Base-by-base conservation (phyloP, 2,888 invertebrate genomes). In the Pediacus dermestoides region DNA sequence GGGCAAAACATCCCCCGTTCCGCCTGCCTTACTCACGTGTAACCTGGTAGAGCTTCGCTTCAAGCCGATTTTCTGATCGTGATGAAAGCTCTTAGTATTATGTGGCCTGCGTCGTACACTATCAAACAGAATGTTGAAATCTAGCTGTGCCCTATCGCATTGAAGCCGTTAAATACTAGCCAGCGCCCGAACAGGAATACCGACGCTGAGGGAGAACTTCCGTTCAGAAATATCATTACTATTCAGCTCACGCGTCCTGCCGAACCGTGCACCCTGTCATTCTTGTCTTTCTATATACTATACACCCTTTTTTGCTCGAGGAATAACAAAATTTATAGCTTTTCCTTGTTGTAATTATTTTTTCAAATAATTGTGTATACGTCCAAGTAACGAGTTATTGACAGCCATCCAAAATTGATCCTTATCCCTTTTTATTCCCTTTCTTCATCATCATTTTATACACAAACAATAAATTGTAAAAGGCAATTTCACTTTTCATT, bases 291-390 rank as follows among this genome's bases (percentile, higher is more conserved):
- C 64, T 63, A 61, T 63, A 64, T 63, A 61, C 59, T 63, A 60
- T 58, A 61, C 58, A 60, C 60, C 59, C 63, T 61, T 65, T 50
- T 62, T 63, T 63, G 58, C 57, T 55, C 54, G 53, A 60, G 60
- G 62, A 66, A 66, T 65, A 65, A 66, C 64, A 60, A 61, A 65
- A 64, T 65, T 63, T 63, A 60, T 63, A 60, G 64, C 61, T 60
- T 58, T 60, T 48, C 53, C 53, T 53, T 52, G 52, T 50, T 51
- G 50, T 58, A 50, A 58, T 58, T 60, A 58, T 57, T 53, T 57
- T 48, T 53, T 39, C 41, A 50, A 49, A 49, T 44, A 46, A 42
- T 37, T 47, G 34, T 26, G 16, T 34, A 3, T 28, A 28, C 28
- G 28, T 28, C 28, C 12, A 28, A 11, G 9, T 28, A 28, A 11